Evolutionary conservation across 2,888 invertebrate species (phyloP), one percentile per base, ranked within the genome.

Genomic region (Lobophora halterata): DNA sequence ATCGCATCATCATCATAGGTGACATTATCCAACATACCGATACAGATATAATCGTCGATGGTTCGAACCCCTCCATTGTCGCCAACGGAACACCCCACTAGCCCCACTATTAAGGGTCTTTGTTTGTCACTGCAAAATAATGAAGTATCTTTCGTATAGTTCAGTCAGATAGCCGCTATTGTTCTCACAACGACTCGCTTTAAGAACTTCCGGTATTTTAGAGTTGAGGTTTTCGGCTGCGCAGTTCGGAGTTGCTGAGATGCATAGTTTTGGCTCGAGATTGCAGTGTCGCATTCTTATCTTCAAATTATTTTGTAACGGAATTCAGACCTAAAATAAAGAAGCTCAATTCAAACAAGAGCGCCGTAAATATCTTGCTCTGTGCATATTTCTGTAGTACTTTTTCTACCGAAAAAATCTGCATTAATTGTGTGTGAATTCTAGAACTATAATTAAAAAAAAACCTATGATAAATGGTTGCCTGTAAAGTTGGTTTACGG

Each of bases 151-250:
- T 26, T 30, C 26, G 28, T 29, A 36, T 27, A 35, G 38, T 39
- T 39, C 12, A 26, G 27, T 16, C 41, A 40, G 52, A 52, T 50
- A 52, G 13, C 34, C 19, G 18, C 45, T 37, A 44, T 52, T 55
- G 55, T 55, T 48, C 46, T 33, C 42, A 55, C 52, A 55, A 52
- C 52, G 52, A 47, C 40, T 33, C 38, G 43, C 46, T 51, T 48
- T 46, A 42, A 43, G 48, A 52, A 40, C 49, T 54, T 49, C 48
- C 43, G 27, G 35, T 38, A 32, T 41, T 49, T 46, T 49, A 39
- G 40, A 51, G 30, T 31, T 27, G 33, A 31, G 40, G 27, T 32
- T 46, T 52, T 39, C 12, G 36, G 37, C 24, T 25, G 37, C 35
- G 33, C 23, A 32, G 36, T 30, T 26, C 21, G 12, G 37, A 44